phyloP scores from a whole-genome alignment of 1,140 invertebrate genomes.

The Drosophila simulans region DNA sequence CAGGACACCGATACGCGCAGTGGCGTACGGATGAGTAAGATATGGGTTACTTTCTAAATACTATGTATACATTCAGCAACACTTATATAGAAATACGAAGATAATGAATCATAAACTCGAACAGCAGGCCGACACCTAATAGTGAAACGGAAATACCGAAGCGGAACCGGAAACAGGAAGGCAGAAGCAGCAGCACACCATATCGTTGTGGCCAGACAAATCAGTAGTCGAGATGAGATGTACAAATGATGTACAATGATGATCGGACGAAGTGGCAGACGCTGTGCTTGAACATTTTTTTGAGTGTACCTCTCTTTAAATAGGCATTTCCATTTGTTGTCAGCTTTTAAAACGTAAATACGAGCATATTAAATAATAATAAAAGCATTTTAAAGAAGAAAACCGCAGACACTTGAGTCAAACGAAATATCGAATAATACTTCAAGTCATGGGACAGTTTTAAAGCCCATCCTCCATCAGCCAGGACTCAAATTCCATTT shows the following conservation, averaged over 20 bases:
- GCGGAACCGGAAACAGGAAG: constrained; percentile 6
- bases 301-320: constrained; percentile 73
- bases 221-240: constrained; percentile 55
- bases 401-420: constrained; percentile 26
- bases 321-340: constrained; percentile 82
- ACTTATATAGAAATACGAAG: constrained; percentile 61
- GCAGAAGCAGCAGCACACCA: constrained; percentile 35
- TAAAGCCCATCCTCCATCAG: constrained; percentile 25
- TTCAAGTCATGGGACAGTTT: constrained; percentile 36
- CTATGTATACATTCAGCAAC: constrained; percentile 66
- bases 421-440: constrained; percentile 29
- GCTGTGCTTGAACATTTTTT: constrained; percentile 57
- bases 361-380: constrained; percentile 62
- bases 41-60: constrained; percentile 73
- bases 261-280: constrained; percentile 21
- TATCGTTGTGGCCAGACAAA: constrained; percentile 54
- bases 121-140: constrained; percentile 32
- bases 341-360: constrained; percentile 80
- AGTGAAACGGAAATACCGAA: constrained; percentile 17
- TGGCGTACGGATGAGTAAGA: constrained; percentile 33
- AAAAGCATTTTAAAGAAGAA: constrained; percentile 65
- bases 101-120: constrained; percentile 53
- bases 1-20: constrained; percentile 43
- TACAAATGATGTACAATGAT: constrained; percentile 49
- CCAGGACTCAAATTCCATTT: constrained; percentile 10